A percentile compares a stretch with the other conserved stretches of the same genome.
Evolutionary conservation across 2,113 vertebrate species (phyloP).

Genomic region (Poeciliopsis prolifica): DNA sequence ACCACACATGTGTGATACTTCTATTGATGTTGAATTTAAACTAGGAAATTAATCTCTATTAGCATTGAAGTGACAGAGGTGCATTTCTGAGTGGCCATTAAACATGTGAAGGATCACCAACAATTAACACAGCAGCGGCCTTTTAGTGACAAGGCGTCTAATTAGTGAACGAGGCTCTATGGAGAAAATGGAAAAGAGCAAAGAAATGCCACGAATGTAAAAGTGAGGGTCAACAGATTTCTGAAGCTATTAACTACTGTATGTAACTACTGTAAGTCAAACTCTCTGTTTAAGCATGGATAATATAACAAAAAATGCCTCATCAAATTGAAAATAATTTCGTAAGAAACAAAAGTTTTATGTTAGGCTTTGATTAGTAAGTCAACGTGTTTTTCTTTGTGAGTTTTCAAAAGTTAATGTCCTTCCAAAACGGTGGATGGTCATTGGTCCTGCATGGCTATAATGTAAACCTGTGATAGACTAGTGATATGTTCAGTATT

Average conservation of each 20-base stretch:
- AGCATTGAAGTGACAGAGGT: constrained; percentile 53
- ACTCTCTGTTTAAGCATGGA: constrained; percentile 17
- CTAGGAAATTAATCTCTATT: constrained; percentile 66
- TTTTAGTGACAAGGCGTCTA: constrained; percentile 70
- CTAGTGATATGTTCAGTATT: no score
- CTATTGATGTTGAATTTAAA: constrained; percentile 37
- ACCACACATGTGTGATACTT: no score
- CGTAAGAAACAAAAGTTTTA: background rate
- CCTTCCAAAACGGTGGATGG: background rate
- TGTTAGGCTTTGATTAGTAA: no score
- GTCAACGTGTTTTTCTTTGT: no score
- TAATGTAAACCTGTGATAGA: no score
- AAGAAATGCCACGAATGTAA: constrained; percentile 47
- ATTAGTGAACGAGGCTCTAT: constrained; percentile 66
- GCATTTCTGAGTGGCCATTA: constrained; percentile 72
- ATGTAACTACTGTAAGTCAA: constrained; percentile 51
- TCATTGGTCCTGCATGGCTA: no score
- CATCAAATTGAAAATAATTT: constrained; percentile 26
- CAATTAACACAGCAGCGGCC: constrained; percentile 72
- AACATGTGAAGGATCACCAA: constrained; percentile 67
- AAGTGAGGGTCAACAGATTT: constrained; percentile 38
- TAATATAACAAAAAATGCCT: constrained; percentile 11
- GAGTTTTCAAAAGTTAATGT: background rate
- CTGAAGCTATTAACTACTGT: constrained; percentile 15
- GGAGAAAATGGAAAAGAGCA: constrained; percentile 41